Evolutionary conservation across 2,888 invertebrate species (phyloP), one percentile per base, ranked within the genome.

Genomic region (Odontothrips loti): DNA sequence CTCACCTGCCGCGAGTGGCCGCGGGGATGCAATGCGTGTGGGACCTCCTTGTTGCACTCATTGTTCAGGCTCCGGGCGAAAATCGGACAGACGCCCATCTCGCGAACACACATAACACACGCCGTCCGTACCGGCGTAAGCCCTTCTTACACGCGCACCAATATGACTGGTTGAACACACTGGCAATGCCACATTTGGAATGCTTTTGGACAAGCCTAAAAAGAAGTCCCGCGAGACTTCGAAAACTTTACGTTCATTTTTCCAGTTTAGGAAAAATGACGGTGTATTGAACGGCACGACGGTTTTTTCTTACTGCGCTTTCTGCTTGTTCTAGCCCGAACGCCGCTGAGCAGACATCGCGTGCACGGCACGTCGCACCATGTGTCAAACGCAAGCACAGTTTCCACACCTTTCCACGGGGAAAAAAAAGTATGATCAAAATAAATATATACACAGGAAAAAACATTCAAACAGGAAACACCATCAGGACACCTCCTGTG

Each of bases 401-500:
- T 58, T 58, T 58, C 58, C 58, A 58, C 58, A 58, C 58, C 58
- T 58, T 43, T 43, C 58, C 58, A 58, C 58, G 17, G n/a, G 20
- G 15, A 17, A 17, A 58, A 4, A 58, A 58, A 58, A 58, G 34
- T 43, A 43, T 43, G 34, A 43, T 43, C 34, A 58, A 17, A 58
- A 58, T n/a, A 15, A 17, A 6, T 17, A 58, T 58, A n/a, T 68
- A 20, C 15, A 27, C 23, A 3, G 68, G 27, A 27, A 75, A 68
- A 51, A 51, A 51, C 6, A 75, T 1, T 11, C 27, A 75, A 75
- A 75, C 68, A 75, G 68, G 68, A 75, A 75, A 75, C 68, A 27
- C 68, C 27, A 27, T 27, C 68, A 12, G 68, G 68, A 75, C 68
- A 75, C 68, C 68, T 75, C 68, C 58, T n/a, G 58, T 58, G 68